These are phyloP conservation scores for Albula glossodonta DNA, from an alignment of 2,113 vertebrate species.

Conservation along the genomic window DNA sequence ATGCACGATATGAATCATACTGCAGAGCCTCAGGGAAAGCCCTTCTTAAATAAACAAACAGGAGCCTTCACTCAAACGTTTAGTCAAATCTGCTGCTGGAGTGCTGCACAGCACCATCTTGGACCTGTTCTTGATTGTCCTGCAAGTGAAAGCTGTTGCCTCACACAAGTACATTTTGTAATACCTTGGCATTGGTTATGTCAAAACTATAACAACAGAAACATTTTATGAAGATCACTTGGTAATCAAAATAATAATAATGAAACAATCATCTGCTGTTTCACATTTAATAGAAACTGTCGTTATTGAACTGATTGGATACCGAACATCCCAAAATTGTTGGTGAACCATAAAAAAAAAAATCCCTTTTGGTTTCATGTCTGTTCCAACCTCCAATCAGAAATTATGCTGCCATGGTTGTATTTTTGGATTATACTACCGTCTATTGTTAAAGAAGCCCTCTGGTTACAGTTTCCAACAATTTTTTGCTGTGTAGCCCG, in stretches of 20 bases:
- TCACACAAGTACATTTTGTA: not conserved
- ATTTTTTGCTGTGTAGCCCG: not conserved
- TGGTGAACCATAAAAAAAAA: too few relatives aligned
- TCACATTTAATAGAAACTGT: not conserved
- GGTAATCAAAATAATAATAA: not conserved
- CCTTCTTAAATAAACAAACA: not conserved
- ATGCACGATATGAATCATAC: not conserved
- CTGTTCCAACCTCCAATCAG: too few relatives aligned
- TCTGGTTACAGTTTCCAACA: not conserved
- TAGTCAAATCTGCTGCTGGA: not conserved
- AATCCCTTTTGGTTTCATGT: not conserved
- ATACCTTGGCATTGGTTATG: not conserved
- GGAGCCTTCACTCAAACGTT: not conserved
- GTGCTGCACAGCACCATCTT: not conserved
- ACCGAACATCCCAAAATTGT: not conserved
- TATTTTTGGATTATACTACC: not conserved
- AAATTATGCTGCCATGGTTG: too few relatives aligned
- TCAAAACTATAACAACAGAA: not conserved
- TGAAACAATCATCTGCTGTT: not conserved
- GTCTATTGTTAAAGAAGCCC: not conserved
- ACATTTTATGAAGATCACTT: not conserved
- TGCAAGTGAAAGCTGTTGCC: not conserved
- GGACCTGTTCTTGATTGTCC: not conserved
- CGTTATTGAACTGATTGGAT: not conserved
- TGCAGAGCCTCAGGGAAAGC: not conserved